phyloP scores from a whole-genome alignment of 2,113 vertebrate genomes.

The Camelus dromedarius region DNA sequence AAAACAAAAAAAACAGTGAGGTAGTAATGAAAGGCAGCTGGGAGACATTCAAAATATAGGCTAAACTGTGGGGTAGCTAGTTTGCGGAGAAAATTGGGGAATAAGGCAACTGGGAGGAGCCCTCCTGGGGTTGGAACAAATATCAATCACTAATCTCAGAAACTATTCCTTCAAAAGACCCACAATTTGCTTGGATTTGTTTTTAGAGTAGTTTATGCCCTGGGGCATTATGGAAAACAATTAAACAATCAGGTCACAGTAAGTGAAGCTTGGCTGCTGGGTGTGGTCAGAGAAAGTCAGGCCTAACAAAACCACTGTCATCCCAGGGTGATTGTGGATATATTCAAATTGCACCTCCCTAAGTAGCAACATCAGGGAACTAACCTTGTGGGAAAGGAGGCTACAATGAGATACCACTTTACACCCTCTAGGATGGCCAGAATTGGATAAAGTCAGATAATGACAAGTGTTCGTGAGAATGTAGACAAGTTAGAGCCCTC shows the following conservation, averaged over 20 bases:
- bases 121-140: neutral
- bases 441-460: neutral
- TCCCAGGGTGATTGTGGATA: neutral
- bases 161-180: neutral
- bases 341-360: conserved; percentile 44
- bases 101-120: neutral
- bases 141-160: neutral
- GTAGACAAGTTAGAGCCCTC: neutral
- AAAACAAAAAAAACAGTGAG: neutral
- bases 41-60: neutral
- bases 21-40: neutral
- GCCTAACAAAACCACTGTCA: neutral
- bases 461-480: neutral
- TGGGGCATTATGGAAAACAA: neutral
- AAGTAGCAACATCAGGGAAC: neutral
- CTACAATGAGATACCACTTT: neutral
- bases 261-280: neutral
- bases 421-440: neutral
- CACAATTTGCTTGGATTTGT: neutral
- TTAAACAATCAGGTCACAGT: neutral
- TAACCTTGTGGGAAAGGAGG: neutral
- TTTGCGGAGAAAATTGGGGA: neutral
- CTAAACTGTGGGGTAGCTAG: neutral
- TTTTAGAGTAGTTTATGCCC: neutral
- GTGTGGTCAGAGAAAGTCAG: neutral